Evolutionary conservation across 2,888 invertebrate species (phyloP), one percentile per base, ranked within the genome.

Genomic region (Callimorpha dominula): DNA sequence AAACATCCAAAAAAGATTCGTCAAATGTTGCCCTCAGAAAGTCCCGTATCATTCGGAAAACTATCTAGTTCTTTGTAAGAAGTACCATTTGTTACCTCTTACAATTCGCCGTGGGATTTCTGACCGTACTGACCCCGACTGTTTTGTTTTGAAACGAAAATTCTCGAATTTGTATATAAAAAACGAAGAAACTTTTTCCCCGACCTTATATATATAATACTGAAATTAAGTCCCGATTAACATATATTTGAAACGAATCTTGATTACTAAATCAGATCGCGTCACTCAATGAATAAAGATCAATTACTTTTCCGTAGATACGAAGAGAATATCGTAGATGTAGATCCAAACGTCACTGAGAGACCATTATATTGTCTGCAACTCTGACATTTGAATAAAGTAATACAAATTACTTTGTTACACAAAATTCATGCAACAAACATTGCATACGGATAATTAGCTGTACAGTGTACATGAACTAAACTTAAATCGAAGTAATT

Each of bases 341-440:
- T 65, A 65, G 73, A 72, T 72, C 65, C 74, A 75, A 78, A 79
- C 76, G 86, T 84, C 85, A 78, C 71, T 81, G 76, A 66, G 68
- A 72, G 70, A 77, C 85, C 78, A 88, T 90, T 89, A 86, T 85
- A 81, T 72, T 83, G 86, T 86, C 88, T 76, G 70, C 75, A 77
- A 71, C 70, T 72, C 64, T 81, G 88, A 88, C 88, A 88, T 90
- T 89, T 90, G 86, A 86, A 90, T 89, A 89, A 82, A 85, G 82
- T 83, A 78, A 79, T 84, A 90, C 88, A 89, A 89, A 88, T 88
- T 86, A 84, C 75, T 72, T 77, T 54, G 69, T 80, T 78, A 76
- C 72, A 81, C 74, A 76, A 79, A 80, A 74, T 74, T 76, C 71
- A 63, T 77, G 76, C 75, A 82, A 81, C 76, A 57, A 73, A 77